Evolutionary conservation across 2,797 vertebrate genomes (phyloP), one percentile per base, ranked within the genome.

Genomic region (Danio tinwini): DNA sequence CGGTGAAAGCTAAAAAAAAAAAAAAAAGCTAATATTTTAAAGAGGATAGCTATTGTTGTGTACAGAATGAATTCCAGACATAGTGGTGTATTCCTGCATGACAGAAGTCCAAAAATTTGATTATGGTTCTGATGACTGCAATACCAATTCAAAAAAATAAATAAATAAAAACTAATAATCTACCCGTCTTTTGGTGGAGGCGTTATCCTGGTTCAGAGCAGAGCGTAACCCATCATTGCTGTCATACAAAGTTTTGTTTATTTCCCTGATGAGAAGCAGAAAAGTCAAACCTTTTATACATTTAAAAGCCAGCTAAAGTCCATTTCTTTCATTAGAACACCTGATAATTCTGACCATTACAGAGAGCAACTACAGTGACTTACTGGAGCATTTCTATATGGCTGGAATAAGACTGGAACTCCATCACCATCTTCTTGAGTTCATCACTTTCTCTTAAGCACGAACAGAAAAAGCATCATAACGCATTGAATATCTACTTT

Each of bases 211-310:
- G 71, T 78, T 84, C 56, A 91, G 82, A 4, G 87, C 90, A 5
- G 91, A 93, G 37, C 89, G 75, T 59, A 93, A 87, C 16, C 91
- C 89, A 56, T 93, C 92, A 59, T 93, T 94, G 69, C 91, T 93
- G 88, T 95, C 91, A n/a, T 92, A 92, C 82, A 94, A 88, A 56
- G 85, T 91, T 79, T 92, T 90, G 85, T 93, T 95, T 10, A 85
- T 89, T 49, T 90, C 90, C 88, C 93, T 94, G 16, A 56, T 50
- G 17, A 29, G 44, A 40, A 45, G 52, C 11, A 50, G 40, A 74
- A 10, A 58, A 21, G 56, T 40, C 4, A 45, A 16, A 59, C 10
- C 21, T 8, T 7, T 69, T 29, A 58, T 14, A 21, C 17, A 14
- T 59, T 21, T 7, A 1, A 1, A n/a, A 10, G 8, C 29, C 7